Evolutionary conservation across 2,888 invertebrate genomes (phyloP).

Genomic region (Cynaeus angustus): DNA sequence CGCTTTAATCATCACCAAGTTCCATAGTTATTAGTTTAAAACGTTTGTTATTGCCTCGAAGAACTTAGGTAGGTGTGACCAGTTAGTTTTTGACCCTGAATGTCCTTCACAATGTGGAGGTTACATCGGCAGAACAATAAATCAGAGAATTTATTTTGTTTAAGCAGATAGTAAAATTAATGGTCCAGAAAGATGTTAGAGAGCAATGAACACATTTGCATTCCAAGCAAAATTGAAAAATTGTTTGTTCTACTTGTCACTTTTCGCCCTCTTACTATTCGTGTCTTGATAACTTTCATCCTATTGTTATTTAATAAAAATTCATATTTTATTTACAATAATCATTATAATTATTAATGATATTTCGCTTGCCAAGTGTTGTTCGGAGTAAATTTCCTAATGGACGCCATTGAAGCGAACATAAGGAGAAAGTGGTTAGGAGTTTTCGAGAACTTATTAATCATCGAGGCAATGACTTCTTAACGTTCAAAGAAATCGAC

Average conservation of each 20-base stretch:
- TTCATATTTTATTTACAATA: constrained; percentile 17
- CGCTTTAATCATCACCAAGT: neutral
- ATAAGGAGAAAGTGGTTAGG: constrained; percentile 67
- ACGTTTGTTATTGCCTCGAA: neutral
- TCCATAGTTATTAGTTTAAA: neutral
- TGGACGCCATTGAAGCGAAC: constrained; percentile 62
- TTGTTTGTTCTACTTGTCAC: too few relatives aligned
- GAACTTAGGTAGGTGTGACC: constrained; percentile 1
- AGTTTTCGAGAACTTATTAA: constrained; percentile 69
- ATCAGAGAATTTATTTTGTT: neutral
- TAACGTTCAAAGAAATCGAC: constrained; percentile 57
- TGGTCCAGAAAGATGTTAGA: neutral
- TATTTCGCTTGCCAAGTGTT: constrained; percentile 50
- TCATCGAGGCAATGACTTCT: constrained; percentile 66
- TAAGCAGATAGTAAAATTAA: neutral
- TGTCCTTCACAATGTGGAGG: neutral
- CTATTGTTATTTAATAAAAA: constrained; percentile 42
- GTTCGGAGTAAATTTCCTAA: constrained; percentile 47
- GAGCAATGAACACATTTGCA: neutral
- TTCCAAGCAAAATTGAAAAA: neutral
- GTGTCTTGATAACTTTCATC: constrained; percentile 44
- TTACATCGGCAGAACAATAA: neutral
- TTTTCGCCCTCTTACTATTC: too few relatives aligned
- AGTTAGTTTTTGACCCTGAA: constrained; percentile 8
- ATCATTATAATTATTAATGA: constrained; percentile 43